These are phyloP conservation scores for Aphelocoma californica DNA, from an alignment of 2,797 vertebrate genomes.

Conservation along the genomic window DNA sequence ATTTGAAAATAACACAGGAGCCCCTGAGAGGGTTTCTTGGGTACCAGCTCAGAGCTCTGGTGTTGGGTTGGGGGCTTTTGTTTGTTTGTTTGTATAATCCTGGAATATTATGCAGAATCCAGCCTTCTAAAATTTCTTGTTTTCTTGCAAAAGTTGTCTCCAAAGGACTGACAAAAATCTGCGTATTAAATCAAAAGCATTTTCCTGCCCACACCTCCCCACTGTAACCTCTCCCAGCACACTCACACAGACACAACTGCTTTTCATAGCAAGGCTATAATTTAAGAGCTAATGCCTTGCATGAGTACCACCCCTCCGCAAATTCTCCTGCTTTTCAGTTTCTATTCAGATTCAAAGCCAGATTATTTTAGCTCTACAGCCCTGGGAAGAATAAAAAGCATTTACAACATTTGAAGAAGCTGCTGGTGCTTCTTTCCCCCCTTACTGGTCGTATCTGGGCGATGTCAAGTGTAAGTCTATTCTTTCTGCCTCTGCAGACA, in stretches of 20 bases:
- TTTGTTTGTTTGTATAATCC: slow-evolving; percentile 19
- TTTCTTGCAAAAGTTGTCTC: slow-evolving; percentile 28
- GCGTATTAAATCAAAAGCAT: not conserved
- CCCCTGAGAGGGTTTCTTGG: not conserved
- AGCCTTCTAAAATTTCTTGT: not conserved
- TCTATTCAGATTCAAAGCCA: slow-evolving; percentile 74
- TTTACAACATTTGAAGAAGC: slow-evolving; percentile 67
- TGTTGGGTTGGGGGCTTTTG: not conserved
- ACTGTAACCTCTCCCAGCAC: not conserved
- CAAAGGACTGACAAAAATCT: slow-evolving; percentile 7
- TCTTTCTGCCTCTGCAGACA: slow-evolving; percentile 11
- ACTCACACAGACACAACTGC: slow-evolving; percentile 29
- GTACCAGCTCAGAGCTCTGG: not conserved
- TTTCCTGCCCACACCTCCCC: not conserved
- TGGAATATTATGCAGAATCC: not conserved
- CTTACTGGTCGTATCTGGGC: not conserved
- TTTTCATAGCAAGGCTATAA: slow-evolving; percentile 67
- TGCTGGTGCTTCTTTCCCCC: slow-evolving; percentile 11
- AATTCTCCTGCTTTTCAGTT: slow-evolving; percentile 65
- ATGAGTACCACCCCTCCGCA: slow-evolving; percentile 41
- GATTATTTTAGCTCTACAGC: slow-evolving; percentile 73
- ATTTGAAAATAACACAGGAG: slow-evolving; percentile 16
- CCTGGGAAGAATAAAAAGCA: slow-evolving; percentile 47
- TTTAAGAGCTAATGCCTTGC: slow-evolving; percentile 72
- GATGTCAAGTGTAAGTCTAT: not conserved